phyloP scores from a whole-genome alignment of 64 coral and sea anemone species.

The Orbicella faveolata region DNA sequence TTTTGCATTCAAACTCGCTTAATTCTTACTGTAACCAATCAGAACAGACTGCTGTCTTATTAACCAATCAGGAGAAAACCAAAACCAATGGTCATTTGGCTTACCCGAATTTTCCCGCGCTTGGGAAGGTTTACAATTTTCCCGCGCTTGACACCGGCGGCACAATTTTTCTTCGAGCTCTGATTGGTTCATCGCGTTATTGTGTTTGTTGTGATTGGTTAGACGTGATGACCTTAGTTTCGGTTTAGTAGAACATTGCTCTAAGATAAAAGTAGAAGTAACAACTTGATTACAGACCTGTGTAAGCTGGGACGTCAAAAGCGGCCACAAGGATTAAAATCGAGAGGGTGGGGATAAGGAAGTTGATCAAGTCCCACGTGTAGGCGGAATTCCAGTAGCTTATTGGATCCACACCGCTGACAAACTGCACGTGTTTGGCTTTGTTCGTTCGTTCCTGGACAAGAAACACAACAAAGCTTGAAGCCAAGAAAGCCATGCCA shows the following conservation, averaged over 20 bases:
- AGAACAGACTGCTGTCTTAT: too few species aligned
- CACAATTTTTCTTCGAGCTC: too few species aligned
- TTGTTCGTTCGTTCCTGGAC: constrained; percentile 94
- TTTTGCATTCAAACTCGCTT: too few species aligned
- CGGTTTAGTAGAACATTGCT: background rate
- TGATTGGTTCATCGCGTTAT: background rate
- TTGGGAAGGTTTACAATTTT: too few species aligned
- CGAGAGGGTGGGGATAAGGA: constrained; percentile 65
- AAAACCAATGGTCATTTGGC: too few species aligned
- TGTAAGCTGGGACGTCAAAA: constrained; percentile 91
- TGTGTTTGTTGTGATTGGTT: background rate
- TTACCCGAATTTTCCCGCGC: too few species aligned
- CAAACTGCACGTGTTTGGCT: constrained; percentile 97
- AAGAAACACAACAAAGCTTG: constrained; percentile 93
- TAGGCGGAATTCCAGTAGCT: constrained; percentile 96
- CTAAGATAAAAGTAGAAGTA: background rate
- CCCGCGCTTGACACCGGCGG: too few species aligned
- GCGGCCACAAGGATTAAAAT: constrained; percentile 83
- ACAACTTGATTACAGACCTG: constrained; percentile 27
- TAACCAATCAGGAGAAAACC: too few species aligned
- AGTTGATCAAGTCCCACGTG: constrained; percentile 94
- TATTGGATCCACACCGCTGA: constrained; percentile 91
- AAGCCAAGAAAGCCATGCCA: constrained; percentile 93
- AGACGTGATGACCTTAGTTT: background rate
- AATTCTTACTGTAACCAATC: too few species aligned